These are phyloP conservation scores for Hypothenemus hampei DNA, from an alignment of 1,140 invertebrate species.

Conservation along the genomic window DNA sequence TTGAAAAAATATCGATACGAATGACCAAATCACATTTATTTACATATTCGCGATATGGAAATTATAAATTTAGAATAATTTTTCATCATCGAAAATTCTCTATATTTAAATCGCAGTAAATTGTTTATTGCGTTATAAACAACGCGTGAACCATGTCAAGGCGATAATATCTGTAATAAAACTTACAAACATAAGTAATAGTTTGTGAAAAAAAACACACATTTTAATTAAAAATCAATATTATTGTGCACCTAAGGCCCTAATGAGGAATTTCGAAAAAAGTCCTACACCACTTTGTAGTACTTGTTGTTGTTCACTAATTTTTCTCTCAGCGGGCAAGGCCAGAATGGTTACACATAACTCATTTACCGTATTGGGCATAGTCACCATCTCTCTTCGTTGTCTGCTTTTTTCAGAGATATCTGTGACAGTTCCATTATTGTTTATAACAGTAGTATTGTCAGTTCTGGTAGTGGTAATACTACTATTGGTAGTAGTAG, in stretches of 20 bases:
- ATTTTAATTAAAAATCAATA: no score
- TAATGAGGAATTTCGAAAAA: conserved; percentile 29
- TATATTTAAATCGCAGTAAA: no score
- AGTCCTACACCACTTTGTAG: conserved; percentile 13
- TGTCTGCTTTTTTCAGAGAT: conserved; percentile 6
- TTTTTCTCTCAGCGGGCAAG: conserved; percentile 30
- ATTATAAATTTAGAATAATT: no score
- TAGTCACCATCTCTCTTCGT: conserved; percentile 11
- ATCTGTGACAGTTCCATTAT: not conserved
- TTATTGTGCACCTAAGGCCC: conserved; percentile 19
- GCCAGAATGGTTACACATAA: conserved; percentile 34
- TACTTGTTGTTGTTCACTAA: conserved; percentile 23
- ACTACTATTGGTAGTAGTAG: not conserved
- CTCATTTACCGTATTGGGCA: conserved; percentile 14
- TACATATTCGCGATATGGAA: no score
- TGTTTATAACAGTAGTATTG: not conserved
- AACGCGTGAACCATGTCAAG: no score
- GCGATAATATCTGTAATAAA: no score
- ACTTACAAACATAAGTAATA: no score
- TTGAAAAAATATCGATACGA: no score
- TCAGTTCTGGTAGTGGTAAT: not conserved
- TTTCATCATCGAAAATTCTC: no score
- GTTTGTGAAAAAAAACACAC: no score
- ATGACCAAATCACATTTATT: no score
- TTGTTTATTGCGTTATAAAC: no score